phyloP scores from a whole-genome alignment of 2,888 invertebrate species.

The Entomobrya multifasciata region DNA sequence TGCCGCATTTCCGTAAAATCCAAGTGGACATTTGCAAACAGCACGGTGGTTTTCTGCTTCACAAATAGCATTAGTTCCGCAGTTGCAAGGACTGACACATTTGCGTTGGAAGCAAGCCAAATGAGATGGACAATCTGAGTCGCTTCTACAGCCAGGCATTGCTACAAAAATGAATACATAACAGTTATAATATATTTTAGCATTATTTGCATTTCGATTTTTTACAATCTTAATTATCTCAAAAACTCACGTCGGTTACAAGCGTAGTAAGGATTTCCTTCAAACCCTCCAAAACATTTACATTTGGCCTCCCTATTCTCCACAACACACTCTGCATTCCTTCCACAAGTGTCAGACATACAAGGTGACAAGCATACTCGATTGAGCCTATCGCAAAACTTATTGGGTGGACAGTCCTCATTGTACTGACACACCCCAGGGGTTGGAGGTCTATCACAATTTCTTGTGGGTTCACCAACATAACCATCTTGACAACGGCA shows the following conservation, averaged over 20 bases:
- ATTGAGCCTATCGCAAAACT: constrained; percentile 91
- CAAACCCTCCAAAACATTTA: constrained; percentile 87
- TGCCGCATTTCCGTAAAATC: constrained; percentile 87
- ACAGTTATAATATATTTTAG: not conserved
- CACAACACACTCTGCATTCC: constrained; percentile 89
- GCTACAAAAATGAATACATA: constrained; percentile 48
- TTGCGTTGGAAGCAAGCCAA: constrained; percentile 88
- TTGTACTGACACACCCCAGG: constrained; percentile 90
- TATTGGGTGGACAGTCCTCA: constrained; percentile 93
- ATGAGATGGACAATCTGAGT: constrained; percentile 89
- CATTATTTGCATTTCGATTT: not conserved
- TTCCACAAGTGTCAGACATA: constrained; percentile 88
- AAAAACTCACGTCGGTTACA: constrained; percentile 85
- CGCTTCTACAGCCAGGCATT: constrained; percentile 88
- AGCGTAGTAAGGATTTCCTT: constrained; percentile 89
- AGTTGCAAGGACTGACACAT: constrained; percentile 89
- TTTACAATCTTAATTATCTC: not conserved
- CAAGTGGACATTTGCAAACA: constrained; percentile 90
- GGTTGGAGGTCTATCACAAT: constrained; percentile 83
- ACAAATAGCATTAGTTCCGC: constrained; percentile 89
- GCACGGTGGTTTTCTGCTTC: constrained; percentile 88
- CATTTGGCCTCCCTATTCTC: constrained; percentile 89
- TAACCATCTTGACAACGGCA: constrained; percentile 91
- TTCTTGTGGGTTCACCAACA: constrained; percentile 85
- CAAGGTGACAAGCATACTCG: constrained; percentile 92